Evolutionary conservation across 1,140 invertebrate genomes (phyloP).

Genomic region (Charaxes varanes): DNA sequence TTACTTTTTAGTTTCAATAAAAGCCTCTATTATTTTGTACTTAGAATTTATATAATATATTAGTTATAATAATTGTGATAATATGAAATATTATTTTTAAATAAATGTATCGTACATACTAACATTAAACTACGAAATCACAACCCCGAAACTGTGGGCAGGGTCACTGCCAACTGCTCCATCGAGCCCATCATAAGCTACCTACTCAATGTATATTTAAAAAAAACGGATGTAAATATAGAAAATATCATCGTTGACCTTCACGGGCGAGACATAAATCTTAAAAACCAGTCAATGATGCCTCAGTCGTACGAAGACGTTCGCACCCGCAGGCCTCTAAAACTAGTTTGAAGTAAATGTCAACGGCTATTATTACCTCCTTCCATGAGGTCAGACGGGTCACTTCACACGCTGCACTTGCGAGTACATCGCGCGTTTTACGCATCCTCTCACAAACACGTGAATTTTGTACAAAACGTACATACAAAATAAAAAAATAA

Average conservation of each 20-base stretch:
- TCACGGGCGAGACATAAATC: slow-evolving; percentile 22
- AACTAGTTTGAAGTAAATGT: slow-evolving; percentile 64
- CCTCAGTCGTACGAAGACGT: slow-evolving; percentile 23
- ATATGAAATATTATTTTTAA: too few relatives aligned
- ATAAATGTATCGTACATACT: too few relatives aligned
- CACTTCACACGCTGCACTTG: slow-evolving; percentile 28
- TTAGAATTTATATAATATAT: too few relatives aligned
- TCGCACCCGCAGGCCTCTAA: slow-evolving; percentile 32
- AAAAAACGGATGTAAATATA: slow-evolving; percentile 16
- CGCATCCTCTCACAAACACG: too few relatives aligned
- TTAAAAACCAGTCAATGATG: slow-evolving; percentile 32
- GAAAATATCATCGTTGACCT: slow-evolving; percentile 26
- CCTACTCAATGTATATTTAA: too few relatives aligned
- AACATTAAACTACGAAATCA: too few relatives aligned
- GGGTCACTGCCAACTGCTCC: too few relatives aligned
- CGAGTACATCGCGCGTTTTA: slow-evolving; percentile 25
- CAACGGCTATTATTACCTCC: slow-evolving; percentile 58
- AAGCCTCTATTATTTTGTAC: too few relatives aligned
- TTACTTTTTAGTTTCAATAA: too few relatives aligned
- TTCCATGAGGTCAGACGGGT: slow-evolving; percentile 37
- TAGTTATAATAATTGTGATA: too few relatives aligned
- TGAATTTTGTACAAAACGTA: not conserved
- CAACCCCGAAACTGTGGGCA: too few relatives aligned
- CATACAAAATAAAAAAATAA: slow-evolving; percentile 6
- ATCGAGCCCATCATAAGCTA: too few relatives aligned